Evolutionary conservation across 2,113 vertebrate species (phyloP).

Genomic region (Syngnathoides biaculeatus): DNA sequence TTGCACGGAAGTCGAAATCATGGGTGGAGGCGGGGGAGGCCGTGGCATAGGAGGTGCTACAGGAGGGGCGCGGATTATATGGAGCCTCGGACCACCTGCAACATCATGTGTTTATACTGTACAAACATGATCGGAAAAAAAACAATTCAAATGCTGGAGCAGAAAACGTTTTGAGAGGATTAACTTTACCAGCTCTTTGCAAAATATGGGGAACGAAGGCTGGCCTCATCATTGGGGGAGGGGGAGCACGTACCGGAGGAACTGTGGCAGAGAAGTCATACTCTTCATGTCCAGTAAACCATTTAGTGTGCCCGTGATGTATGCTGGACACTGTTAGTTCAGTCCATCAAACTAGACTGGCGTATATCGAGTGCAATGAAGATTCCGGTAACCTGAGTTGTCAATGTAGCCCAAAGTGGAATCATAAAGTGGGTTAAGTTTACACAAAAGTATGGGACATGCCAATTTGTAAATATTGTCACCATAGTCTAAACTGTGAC

Average conservation of each 20-base stretch:
- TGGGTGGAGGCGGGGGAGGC: slow-evolving; percentile 83
- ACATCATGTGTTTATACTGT: background rate
- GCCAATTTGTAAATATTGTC: too few species aligned
- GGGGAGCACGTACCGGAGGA: slow-evolving; percentile 76
- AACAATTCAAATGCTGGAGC: background rate
- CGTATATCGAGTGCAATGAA: too few species aligned
- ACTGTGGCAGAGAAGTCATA: slow-evolving; percentile 49
- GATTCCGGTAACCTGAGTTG: too few species aligned
- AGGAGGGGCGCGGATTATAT: slow-evolving; percentile 73
- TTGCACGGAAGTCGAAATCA: slow-evolving; percentile 80
- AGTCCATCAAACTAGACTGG: too few species aligned
- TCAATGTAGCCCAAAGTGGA: too few species aligned
- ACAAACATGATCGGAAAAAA: background rate
- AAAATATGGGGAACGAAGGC: slow-evolving; percentile 88
- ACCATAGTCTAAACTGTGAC: too few species aligned
- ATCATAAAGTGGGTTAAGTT: too few species aligned
- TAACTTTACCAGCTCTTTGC: slow-evolving; percentile 79
- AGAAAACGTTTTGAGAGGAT: background rate
- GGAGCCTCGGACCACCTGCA: slow-evolving; percentile 68
- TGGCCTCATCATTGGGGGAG: slow-evolving; percentile 82
- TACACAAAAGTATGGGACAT: too few species aligned
- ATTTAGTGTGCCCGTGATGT: too few species aligned
- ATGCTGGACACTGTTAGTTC: too few species aligned
- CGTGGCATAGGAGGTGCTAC: slow-evolving; percentile 81
- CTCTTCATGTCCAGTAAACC: background rate